Percentiles rank a stretch among this genome's conserved stretches.
These are phyloP conservation scores for Myiozetetes cayanensis DNA, from an alignment of 2,113 vertebrate species.

Conservation along the genomic window DNA sequence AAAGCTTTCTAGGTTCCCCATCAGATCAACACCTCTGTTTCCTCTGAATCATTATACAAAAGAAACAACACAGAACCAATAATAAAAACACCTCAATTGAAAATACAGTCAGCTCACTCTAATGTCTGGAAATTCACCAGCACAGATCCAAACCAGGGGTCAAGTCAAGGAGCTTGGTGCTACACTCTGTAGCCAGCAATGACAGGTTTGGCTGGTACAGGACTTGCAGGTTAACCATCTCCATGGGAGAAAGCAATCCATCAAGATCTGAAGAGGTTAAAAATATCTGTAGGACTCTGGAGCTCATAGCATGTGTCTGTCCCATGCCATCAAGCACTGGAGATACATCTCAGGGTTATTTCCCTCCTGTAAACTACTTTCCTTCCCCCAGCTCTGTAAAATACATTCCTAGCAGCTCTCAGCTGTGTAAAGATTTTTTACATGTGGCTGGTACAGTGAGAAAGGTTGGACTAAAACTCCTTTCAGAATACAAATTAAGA, in stretches of 20 bases:
- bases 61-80: not conserved
- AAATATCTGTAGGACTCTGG: not conserved
- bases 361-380: not conserved
- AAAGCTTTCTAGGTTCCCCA: slow-evolving; percentile 3
- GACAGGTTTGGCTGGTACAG: not conserved
- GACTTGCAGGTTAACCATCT: not conserved
- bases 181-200: not conserved
- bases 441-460: not conserved
- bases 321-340: not conserved
- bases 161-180: not conserved
- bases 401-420: not conserved
- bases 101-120: not conserved
- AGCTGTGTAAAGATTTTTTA: not conserved
- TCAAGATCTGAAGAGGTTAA: not conserved
- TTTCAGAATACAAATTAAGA: not conserved
- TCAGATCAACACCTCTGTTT: slow-evolving; percentile 44
- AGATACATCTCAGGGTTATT: not conserved
- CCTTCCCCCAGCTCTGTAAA: not conserved
- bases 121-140: not conserved
- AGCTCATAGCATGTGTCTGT: not conserved
- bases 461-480: not conserved
- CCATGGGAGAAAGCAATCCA: not conserved
- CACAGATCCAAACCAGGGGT: not conserved
- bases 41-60: not conserved
- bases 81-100: not conserved